Conservation (phyloP, 2,888 invertebrate genomes). For the Drosophila barbarae region DNA sequence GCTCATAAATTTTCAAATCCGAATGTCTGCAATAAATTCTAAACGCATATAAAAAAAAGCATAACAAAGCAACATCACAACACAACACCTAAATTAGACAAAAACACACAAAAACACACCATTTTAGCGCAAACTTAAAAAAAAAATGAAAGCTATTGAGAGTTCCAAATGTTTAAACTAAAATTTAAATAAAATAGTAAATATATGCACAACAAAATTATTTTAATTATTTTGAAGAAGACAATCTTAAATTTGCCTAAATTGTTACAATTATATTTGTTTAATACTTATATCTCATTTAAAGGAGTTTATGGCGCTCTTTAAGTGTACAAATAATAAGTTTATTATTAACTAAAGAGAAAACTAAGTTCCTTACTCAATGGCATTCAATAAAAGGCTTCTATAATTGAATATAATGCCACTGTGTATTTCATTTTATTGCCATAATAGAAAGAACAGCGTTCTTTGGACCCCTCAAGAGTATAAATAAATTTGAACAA, state of each 20-base stretch:
- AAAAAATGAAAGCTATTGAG: constrained; percentile 25
- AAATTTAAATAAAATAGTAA: neutral
- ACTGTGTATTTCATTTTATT: constrained; percentile 1
- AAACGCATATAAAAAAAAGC: constrained; percentile 55
- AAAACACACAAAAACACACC: constrained; percentile 36
- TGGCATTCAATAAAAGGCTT: neutral
- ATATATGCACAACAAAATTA: too few species aligned
- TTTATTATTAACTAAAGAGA: neutral
- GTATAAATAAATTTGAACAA: constrained; percentile 5
- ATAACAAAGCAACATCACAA: constrained; percentile 39
- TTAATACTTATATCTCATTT: neutral
- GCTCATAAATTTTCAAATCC: constrained; percentile 62
- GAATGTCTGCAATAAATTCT: constrained; percentile 71
- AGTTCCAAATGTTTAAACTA: neutral
- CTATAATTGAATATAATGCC: neutral
- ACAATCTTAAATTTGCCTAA: neutral
- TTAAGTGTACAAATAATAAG: neutral
- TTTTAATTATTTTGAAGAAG: neutral
- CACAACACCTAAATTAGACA: constrained; percentile 67
- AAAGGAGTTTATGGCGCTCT: neutral
- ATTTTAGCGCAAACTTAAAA: constrained; percentile 10
- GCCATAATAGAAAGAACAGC: too few species aligned
- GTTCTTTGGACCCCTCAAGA: neutral
- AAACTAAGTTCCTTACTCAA: neutral
- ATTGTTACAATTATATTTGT: neutral